phyloP scores from a whole-genome alignment of 2,113 vertebrate genomes.

The rabbit (Oryctolagus cuniculus) region DNA sequence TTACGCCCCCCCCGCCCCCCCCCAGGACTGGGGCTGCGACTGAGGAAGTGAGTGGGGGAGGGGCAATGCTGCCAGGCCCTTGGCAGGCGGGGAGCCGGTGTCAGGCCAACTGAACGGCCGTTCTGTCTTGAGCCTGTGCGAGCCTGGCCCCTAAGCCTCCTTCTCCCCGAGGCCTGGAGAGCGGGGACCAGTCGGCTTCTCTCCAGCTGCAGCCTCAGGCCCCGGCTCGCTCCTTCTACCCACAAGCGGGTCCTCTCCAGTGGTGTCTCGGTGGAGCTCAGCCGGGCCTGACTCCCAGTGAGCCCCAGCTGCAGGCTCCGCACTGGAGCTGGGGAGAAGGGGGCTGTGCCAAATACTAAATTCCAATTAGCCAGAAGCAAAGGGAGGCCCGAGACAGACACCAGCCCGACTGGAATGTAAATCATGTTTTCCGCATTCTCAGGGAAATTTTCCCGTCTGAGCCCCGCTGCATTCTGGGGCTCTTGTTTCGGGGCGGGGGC shows the following conservation, averaged over 20 bases:
- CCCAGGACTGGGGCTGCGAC: too few relatives aligned
- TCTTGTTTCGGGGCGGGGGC: background rate
- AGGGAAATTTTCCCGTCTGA: constrained; percentile 64
- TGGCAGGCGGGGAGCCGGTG: background rate
- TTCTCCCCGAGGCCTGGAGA: background rate
- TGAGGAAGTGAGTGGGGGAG: background rate
- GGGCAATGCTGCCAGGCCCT: background rate
- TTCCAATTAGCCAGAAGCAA: constrained; percentile 73
- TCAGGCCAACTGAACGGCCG: fast-evolving
- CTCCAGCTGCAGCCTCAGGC: background rate
- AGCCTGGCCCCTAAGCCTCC: background rate
- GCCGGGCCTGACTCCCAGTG: constrained; percentile 71
- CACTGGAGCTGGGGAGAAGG: background rate
- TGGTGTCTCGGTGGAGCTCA: background rate
- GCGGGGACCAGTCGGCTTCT: too few relatives aligned
- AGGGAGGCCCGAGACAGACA: constrained; percentile 77
- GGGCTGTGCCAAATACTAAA: constrained; percentile 73
- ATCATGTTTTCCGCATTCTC: constrained; percentile 54
- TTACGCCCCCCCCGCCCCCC: too few relatives aligned
- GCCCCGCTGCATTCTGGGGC: background rate
- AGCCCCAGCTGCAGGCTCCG: background rate
- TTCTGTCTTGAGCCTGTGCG: background rate
- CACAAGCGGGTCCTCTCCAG: background rate
- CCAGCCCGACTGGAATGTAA: constrained; percentile 59
- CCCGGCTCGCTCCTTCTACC: background rate